A percentile compares a stretch with the other conserved stretches of the same genome.
Conservation (phyloP, 1,140 invertebrate species). For the Melanaphis sacchari region DNA sequence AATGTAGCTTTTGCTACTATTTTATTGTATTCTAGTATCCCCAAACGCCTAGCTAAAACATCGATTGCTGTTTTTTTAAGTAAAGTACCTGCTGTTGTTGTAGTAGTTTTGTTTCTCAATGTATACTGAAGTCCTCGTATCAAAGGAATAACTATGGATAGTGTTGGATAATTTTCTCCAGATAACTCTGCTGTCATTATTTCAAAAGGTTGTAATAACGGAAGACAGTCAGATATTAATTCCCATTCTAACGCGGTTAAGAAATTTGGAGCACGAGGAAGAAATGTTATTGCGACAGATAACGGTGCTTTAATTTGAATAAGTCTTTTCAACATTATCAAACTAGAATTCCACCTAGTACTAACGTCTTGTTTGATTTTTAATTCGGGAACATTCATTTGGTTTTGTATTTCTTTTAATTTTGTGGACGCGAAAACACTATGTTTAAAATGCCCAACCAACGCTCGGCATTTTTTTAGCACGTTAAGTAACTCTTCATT, state of each 20-base stretch:
- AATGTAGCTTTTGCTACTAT: slow-evolving; percentile 43
- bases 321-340: slow-evolving; percentile 30
- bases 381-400: slow-evolving; percentile 33
- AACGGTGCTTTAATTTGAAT: slow-evolving; percentile 8
- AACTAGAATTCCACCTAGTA: slow-evolving; percentile 22
- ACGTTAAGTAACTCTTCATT: slow-evolving; percentile 16
- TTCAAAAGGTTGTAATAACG: slow-evolving; percentile 47
- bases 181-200: slow-evolving; percentile 34
- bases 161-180: slow-evolving; percentile 33
- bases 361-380: slow-evolving; percentile 5
- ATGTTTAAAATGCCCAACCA: slow-evolving; percentile 16
- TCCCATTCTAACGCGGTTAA: slow-evolving; percentile 34
- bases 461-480: slow-evolving; percentile 20
- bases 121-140: slow-evolving; percentile 36
- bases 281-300: slow-evolving; percentile 13
- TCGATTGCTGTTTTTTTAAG: slow-evolving; percentile 30
- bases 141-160: slow-evolving; percentile 22
- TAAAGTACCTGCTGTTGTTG: slow-evolving; percentile 8
- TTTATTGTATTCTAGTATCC: slow-evolving; percentile 9
- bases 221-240: slow-evolving; percentile 30
- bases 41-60: slow-evolving; percentile 5
- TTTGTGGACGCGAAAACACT: not conserved
- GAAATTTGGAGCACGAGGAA: slow-evolving; percentile 28
- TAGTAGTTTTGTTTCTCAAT: slow-evolving; percentile 23
- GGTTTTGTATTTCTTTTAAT: slow-evolving; percentile 26